Conservation (phyloP, 2,797 vertebrate species). For the Smutsia gigantea region DNA sequence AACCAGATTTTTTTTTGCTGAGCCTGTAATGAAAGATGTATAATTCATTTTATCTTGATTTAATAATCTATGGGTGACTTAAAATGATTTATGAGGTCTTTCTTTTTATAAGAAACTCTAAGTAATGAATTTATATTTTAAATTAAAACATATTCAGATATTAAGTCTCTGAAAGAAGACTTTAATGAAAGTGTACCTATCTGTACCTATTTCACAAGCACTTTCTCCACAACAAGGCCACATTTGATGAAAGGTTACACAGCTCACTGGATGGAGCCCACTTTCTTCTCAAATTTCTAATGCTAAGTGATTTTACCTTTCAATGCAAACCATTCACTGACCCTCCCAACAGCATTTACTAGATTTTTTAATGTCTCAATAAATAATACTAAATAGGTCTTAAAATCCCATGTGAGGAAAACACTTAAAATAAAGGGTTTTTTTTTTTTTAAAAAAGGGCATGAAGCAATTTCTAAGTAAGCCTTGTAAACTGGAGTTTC, state of each 20-base stretch:
- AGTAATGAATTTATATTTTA: constrained; percentile 54
- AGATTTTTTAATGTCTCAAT: constrained; percentile 56
- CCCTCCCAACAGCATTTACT: constrained; percentile 9
- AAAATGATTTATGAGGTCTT: constrained; percentile 49
- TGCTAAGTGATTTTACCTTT: constrained; percentile 57
- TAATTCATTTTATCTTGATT: constrained; percentile 27
- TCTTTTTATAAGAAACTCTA: constrained; percentile 17
- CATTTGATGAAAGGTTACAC: neutral
- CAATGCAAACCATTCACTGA: constrained; percentile 61
- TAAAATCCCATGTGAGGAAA: constrained; percentile 62
- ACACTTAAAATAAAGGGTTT: neutral
- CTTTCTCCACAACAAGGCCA: neutral
- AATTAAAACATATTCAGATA: constrained; percentile 50
- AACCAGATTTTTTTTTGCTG: neutral
- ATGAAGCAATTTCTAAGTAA: constrained; percentile 14
- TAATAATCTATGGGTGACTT: constrained; percentile 25
- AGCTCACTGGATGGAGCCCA: neutral
- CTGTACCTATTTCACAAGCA: neutral
- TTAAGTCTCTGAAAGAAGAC: constrained; percentile 35
- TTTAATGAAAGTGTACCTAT: constrained; percentile 44
- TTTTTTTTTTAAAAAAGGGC: neutral
- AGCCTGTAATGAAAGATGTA: neutral
- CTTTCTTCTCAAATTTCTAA: constrained; percentile 68
- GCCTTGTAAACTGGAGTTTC: neutral
- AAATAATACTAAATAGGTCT: constrained; percentile 59